phyloP scores from a whole-genome alignment of 2,113 vertebrate species.

The Xerus inauris region DNA sequence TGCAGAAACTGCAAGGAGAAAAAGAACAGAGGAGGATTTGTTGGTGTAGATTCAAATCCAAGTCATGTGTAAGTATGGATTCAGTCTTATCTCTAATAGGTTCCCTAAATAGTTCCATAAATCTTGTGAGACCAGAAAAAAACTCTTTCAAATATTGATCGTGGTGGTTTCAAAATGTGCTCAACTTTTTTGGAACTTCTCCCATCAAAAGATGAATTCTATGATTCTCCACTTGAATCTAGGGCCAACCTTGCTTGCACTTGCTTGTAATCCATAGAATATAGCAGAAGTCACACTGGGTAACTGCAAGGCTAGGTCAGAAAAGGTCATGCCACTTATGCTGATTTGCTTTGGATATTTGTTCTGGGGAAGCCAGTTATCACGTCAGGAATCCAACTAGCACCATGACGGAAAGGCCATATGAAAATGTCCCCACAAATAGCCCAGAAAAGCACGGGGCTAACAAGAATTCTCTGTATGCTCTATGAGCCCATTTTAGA shows the following conservation, averaged over 20 bases:
- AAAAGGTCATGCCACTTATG: neutral
- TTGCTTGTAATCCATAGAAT: neutral
- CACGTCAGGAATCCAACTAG: neutral
- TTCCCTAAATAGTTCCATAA: neutral
- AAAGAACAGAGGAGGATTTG: neutral
- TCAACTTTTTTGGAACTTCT: neutral
- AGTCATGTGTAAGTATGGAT: neutral
- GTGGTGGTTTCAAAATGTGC: neutral
- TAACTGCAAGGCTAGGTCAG: neutral
- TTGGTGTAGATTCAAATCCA: neutral
- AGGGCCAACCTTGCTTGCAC: neutral
- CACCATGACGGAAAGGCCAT: neutral
- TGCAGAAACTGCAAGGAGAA: neutral
- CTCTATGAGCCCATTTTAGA: rapidly evolving
- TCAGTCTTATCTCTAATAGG: neutral
- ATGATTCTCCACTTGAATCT: neutral
- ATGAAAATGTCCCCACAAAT: neutral
- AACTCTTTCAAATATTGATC: neutral
- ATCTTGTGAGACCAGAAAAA: neutral
- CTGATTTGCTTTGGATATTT: neutral
- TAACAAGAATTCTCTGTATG: neutral
- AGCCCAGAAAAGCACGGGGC: neutral
- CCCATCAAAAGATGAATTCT: neutral
- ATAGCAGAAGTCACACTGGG: neutral
- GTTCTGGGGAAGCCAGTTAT: neutral